A percentile compares a stretch with the other conserved stretches of the same genome.
Evolutionary conservation across 2,797 vertebrate species (phyloP).

Genomic region (Chaunax sp.): DNA sequence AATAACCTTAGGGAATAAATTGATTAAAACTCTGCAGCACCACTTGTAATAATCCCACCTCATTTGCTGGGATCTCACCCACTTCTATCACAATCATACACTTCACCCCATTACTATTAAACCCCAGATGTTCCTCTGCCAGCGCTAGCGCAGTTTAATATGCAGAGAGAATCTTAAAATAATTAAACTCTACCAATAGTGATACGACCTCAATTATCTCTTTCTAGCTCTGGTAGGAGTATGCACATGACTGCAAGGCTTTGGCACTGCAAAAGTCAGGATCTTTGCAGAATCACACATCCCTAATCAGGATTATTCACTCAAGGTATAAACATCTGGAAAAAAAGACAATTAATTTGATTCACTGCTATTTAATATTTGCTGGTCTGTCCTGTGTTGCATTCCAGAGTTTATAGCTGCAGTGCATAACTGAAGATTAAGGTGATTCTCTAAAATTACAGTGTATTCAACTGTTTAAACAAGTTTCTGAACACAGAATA

Average conservation of each 20-base stretch:
- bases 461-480: constrained; percentile 43
- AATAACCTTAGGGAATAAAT: constrained; percentile 32
- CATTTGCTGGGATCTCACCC: constrained; percentile 46
- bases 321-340: constrained; percentile 37
- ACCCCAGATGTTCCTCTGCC: constrained; percentile 59
- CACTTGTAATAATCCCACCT: constrained; percentile 49
- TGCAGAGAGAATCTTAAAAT: constrained; percentile 70
- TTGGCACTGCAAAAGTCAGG: constrained; percentile 36
- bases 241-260: constrained; percentile 29
- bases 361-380: constrained; percentile 7
- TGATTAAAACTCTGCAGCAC: constrained; percentile 46
- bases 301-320: constrained; percentile 43
- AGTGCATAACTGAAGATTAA: constrained; percentile 45
- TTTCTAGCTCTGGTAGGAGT: constrained; percentile 28
- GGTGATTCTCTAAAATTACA: constrained; percentile 52
- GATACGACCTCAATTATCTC: constrained; percentile 75
- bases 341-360: neutral
- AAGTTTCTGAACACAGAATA: constrained; percentile 44
- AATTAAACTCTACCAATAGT: constrained; percentile 73
- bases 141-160: constrained; percentile 60
- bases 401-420: constrained; percentile 37
- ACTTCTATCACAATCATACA: constrained; percentile 55
- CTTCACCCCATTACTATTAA: constrained; percentile 49
- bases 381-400: constrained; percentile 19
- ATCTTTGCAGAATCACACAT: constrained; percentile 44